Conservation (phyloP, 2,797 vertebrate genomes). For the Parauchenoglanis punctatus region DNA sequence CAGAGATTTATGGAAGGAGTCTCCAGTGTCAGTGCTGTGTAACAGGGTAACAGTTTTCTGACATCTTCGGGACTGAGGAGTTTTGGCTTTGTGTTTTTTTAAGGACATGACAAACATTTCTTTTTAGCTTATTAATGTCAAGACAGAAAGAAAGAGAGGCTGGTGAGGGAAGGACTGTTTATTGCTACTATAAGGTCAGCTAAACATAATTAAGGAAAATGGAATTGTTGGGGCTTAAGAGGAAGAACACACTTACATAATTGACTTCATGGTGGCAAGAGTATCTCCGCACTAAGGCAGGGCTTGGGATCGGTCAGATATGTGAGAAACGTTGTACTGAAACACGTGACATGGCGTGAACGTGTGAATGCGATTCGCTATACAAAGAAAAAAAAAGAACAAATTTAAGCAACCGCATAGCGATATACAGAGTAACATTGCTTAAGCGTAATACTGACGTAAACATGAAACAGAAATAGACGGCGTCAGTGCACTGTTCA, state of each 20-base stretch:
- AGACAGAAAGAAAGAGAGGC: not conserved
- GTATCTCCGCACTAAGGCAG: not conserved
- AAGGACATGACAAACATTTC: not conserved
- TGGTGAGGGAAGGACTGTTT: not conserved
- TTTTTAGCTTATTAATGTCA: not conserved
- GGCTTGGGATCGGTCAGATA: constrained; percentile 2
- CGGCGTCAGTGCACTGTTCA: not conserved
- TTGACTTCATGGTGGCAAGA: not conserved
- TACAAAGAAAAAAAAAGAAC: not conserved
- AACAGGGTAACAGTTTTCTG: not conserved
- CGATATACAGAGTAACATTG: constrained; percentile 1
- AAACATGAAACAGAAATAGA: not conserved
- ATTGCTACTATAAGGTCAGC: not conserved
- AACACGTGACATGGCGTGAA: not conserved
- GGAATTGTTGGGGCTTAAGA: not conserved
- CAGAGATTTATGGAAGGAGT: not conserved
- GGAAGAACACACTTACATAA: not conserved
- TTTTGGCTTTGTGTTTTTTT: not conserved
- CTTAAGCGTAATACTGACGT: constrained; percentile 37
- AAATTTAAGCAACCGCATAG: constrained; percentile 11
- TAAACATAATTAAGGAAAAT: not conserved
- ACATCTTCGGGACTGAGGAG: not conserved
- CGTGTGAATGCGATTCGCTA: not conserved
- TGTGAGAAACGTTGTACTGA: not conserved
- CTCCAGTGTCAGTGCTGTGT: not conserved